A percentile compares a stretch with the other conserved stretches of the same genome.
Conservation (phyloP, 1,140 invertebrate genomes). For the Aphidius ervi region DNA sequence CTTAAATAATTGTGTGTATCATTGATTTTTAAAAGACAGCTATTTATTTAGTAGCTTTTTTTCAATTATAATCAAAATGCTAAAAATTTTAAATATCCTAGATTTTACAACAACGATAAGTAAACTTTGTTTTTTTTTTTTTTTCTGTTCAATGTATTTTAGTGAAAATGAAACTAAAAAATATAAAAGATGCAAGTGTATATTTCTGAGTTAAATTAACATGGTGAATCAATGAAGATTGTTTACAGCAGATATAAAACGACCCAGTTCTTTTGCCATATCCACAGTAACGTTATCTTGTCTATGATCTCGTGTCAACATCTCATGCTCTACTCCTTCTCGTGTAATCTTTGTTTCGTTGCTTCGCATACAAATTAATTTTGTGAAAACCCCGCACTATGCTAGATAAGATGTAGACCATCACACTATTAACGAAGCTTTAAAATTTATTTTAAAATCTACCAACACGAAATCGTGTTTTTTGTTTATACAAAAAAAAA, state of each 20-base stretch:
- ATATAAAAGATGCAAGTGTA: not conserved
- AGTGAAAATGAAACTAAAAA: not conserved
- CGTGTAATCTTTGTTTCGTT: slow-evolving; percentile 4
- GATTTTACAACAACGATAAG: not conserved
- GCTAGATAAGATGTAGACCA: slow-evolving; percentile 1
- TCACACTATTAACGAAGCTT: not conserved
- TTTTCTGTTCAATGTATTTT: not conserved
- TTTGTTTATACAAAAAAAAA: not conserved
- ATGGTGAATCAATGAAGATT: slow-evolving; percentile 1
- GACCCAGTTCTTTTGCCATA: not conserved
- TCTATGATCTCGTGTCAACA: slow-evolving; percentile 17
- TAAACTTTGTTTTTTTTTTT: slow-evolving; percentile 5
- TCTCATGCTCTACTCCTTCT: not conserved
- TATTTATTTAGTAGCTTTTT: slow-evolving; percentile 13
- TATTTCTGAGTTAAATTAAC: not conserved
- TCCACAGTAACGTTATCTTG: slow-evolving; percentile 5
- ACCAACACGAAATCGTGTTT: not conserved
- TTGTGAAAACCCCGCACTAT: not conserved
- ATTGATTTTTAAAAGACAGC: slow-evolving; percentile 25
- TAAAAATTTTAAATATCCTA: not conserved
- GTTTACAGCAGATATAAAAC: not conserved
- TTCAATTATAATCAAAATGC: not conserved
- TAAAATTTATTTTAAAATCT: not conserved
- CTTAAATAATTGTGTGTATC: slow-evolving; percentile 29
- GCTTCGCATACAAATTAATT: slow-evolving; percentile 10